Percentiles rank a stretch among this genome's conserved stretches.
These are phyloP conservation scores for Clarias magur DNA, from an alignment of 2,113 vertebrate species.

Conservation along the genomic window DNA sequence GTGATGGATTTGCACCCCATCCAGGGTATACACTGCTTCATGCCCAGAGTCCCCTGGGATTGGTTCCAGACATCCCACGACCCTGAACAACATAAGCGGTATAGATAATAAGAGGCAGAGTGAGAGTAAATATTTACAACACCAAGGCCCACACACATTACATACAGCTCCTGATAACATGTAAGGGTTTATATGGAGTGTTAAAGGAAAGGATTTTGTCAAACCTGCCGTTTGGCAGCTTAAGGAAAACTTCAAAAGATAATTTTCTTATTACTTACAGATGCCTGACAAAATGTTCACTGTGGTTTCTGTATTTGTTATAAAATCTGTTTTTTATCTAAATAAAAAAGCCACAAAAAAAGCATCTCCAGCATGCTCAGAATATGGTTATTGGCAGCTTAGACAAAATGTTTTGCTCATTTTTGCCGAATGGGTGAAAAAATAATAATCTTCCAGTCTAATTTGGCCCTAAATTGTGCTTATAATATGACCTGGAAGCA, in stretches of 20 bases:
- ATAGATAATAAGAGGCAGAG: too few relatives aligned
- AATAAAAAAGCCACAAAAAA: background rate
- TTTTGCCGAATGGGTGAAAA: background rate
- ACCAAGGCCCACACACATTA: background rate
- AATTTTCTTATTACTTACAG: background rate
- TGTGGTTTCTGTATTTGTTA: background rate
- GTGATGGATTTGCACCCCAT: too few relatives aligned
- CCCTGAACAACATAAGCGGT: too few relatives aligned
- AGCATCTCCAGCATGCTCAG: background rate
- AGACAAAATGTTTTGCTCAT: background rate
- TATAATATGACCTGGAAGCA: background rate
- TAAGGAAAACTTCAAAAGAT: too few relatives aligned
- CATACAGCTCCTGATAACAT: background rate
- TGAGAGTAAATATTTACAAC: too few relatives aligned
- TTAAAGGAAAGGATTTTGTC: background rate
- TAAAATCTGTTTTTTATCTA: background rate
- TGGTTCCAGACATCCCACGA: too few relatives aligned
- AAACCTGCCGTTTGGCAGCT: background rate
- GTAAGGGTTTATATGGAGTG: background rate
- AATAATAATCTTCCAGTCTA: background rate
- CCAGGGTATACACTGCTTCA: too few relatives aligned
- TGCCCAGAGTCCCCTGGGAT: too few relatives aligned
- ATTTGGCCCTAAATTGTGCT: background rate
- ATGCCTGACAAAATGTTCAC: background rate
- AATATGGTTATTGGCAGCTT: background rate